These are phyloP conservation scores for Trichonephila clavipes DNA, from an alignment of 1,140 invertebrate species.

Conservation along the genomic window DNA sequence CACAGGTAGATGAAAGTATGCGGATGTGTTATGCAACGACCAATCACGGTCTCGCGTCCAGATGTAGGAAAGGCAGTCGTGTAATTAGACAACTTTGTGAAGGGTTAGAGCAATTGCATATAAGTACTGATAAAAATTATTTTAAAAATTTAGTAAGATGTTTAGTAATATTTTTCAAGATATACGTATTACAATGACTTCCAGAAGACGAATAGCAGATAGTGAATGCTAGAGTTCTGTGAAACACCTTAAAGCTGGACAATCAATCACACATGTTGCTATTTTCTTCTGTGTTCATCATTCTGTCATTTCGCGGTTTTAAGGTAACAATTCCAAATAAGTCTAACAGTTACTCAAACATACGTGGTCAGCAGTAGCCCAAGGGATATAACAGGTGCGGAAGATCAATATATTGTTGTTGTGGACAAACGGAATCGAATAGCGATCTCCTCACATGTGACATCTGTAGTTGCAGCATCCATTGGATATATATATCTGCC, in stretches of 20 bases:
- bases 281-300: neutral
- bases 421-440: too few species aligned
- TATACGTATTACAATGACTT: neutral
- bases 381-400: too few species aligned
- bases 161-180: neutral
- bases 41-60: too few species aligned
- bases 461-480: neutral
- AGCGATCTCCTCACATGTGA: neutral
- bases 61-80: too few species aligned
- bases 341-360: too few species aligned
- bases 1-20: neutral
- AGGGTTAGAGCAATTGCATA: neutral
- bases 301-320: too few species aligned
- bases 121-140: neutral
- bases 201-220: neutral
- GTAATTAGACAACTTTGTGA: neutral
- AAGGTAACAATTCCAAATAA: too few species aligned
- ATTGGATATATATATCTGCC: neutral
- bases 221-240: neutral
- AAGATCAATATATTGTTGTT: too few species aligned
- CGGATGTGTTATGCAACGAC: neutral
- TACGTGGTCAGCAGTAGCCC: too few species aligned
- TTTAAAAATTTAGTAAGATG: too few species aligned
- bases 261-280: neutral
- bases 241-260: too few species aligned